These are phyloP conservation scores for Thalassarche chlororhynchos DNA, from an alignment of 2,113 vertebrate genomes.

Conservation along the genomic window DNA sequence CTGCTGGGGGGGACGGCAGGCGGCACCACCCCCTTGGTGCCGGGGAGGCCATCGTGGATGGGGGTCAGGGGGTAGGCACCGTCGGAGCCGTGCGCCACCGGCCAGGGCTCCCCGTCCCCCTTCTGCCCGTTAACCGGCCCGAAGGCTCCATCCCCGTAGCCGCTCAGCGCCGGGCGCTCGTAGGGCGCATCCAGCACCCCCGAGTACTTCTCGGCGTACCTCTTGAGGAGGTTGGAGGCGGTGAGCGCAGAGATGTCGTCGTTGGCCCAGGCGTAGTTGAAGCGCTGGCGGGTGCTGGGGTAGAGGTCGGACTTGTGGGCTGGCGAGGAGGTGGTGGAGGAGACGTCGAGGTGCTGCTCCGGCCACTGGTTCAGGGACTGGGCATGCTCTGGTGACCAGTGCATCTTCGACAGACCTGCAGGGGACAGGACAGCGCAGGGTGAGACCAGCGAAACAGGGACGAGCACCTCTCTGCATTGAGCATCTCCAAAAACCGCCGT, in stretches of 20 bases:
- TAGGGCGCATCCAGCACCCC: conserved; percentile 90
- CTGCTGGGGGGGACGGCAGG: conserved; percentile 51
- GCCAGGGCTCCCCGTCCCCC: conserved; percentile 90
- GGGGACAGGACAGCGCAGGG: fast-evolving
- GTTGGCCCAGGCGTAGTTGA: conserved; percentile 96
- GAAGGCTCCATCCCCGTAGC: conserved; percentile 84
- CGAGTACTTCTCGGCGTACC: conserved; percentile 96
- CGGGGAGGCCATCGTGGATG: conserved; percentile 83
- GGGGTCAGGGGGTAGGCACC: conserved; percentile 81
- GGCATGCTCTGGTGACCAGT: conserved; percentile 99
- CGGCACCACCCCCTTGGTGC: conserved; percentile 72
- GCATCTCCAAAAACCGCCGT: fast-evolving
- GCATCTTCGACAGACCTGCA: conserved; percentile 90
- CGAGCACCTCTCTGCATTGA: fast-evolving
- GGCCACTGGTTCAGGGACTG: conserved; percentile 98
- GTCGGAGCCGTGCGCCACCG: conserved; percentile 80
- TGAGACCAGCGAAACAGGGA: fast-evolving
- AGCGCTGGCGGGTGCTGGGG: conserved; percentile 81
- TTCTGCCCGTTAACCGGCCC: conserved; percentile 85
- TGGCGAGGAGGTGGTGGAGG: conserved; percentile 94
- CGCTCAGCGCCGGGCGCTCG: conserved; percentile 81
- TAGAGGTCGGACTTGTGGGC: conserved; percentile 93
- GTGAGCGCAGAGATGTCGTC: conserved; percentile 97
- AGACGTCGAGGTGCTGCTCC: conserved; percentile 98
- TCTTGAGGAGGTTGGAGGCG: conserved; percentile 95